phyloP scores from a whole-genome alignment of 2,113 vertebrate species.

The Leptosomus discolor region DNA sequence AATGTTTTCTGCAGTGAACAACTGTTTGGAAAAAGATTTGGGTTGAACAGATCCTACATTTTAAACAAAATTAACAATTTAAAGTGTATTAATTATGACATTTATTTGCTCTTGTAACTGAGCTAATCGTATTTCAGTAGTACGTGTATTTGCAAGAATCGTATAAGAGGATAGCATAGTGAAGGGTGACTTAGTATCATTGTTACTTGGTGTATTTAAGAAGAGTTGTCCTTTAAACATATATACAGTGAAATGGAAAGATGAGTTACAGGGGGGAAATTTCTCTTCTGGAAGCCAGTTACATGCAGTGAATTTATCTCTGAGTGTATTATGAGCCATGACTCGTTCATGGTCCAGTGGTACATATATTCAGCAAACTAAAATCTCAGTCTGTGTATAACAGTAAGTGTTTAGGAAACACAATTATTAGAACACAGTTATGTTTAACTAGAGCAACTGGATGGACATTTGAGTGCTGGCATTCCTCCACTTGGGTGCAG shows the following conservation, averaged over 20 bases:
- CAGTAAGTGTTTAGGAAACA: background rate
- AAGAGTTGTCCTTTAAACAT: background rate
- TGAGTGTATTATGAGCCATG: fast-evolving
- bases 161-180: background rate
- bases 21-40: background rate
- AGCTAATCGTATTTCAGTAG: background rate
- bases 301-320: background rate
- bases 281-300: background rate
- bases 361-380: background rate
- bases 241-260: background rate
- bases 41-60: background rate
- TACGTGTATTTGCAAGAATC: background rate
- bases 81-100: background rate
- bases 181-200: background rate
- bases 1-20: background rate
- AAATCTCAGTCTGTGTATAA: background rate
- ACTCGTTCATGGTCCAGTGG: background rate
- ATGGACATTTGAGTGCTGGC: background rate
- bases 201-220: too few species aligned
- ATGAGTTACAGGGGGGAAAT: background rate
- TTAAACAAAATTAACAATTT: background rate
- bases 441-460: background rate
- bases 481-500: background rate
- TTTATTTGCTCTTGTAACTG: background rate
- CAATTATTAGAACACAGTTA: background rate